These are phyloP conservation scores for Hylaeus volcanicus DNA, from an alignment of 1,140 invertebrate genomes.

Conservation along the genomic window DNA sequence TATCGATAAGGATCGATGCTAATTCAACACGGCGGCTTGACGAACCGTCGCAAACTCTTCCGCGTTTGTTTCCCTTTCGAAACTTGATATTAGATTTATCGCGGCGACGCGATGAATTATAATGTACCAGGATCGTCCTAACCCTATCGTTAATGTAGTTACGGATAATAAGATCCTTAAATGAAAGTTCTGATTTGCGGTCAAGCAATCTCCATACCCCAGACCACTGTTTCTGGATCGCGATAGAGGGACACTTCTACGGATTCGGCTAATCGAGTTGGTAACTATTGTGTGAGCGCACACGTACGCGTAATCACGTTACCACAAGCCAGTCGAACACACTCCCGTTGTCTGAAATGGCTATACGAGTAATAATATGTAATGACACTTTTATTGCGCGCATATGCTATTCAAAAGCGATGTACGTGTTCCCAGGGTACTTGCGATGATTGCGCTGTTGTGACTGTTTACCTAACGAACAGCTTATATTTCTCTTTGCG, in stretches of 20 bases:
- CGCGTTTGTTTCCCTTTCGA: background rate
- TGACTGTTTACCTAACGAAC: constrained; percentile 1
- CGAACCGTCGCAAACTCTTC: background rate
- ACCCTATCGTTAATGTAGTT: constrained; percentile 45
- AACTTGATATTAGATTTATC: constrained; percentile 25
- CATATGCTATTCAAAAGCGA: background rate
- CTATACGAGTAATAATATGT: constrained; percentile 19
- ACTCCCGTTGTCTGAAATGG: constrained; percentile 4
- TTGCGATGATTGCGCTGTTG: background rate
- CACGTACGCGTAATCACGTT: constrained; percentile 56
- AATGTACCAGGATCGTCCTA: background rate
- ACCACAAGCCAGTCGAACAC: constrained; percentile 44
- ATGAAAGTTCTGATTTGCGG: constrained; percentile 51
- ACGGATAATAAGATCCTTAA: constrained; percentile 39
- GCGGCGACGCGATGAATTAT: background rate
- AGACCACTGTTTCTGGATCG: constrained; percentile 36
- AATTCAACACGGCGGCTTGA: background rate
- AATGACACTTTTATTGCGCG: constrained; percentile 23
- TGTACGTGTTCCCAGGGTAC: background rate
- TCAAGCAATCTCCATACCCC: constrained; percentile 44
- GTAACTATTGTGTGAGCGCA: constrained; percentile 43
- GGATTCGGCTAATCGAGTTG: constrained; percentile 62
- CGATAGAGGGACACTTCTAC: constrained; percentile 41
- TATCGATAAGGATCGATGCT: background rate
- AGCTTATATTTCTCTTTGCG: too few relatives aligned